Base-by-base conservation (phyloP, 2,113 vertebrate species). In the Emydura subglobosa region DNA sequence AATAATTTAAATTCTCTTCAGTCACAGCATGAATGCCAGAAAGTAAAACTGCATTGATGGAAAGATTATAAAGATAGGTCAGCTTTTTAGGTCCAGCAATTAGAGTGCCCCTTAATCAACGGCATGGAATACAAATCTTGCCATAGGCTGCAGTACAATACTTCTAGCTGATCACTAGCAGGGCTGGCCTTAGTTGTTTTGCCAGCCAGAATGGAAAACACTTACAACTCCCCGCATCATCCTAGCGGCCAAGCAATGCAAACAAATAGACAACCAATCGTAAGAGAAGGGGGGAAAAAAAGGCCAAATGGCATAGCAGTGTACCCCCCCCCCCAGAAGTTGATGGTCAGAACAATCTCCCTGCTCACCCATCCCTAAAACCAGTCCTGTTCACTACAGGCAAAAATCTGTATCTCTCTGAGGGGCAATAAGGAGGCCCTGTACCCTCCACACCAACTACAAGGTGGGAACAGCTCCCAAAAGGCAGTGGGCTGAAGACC, bases 11-110 rank as follows among this genome's bases (percentile, higher is more conserved):
- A 65, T 92, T 82, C 50, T 88, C 88, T 87, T 83, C 42, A 94
- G 51, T n/a, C 49, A 84, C 10, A 27, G 39, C 34, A 72, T 83
- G 90, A 82, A 78, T 86, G n/a, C 81, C 82, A 94, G 85, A 86
- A 89, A 89, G 29, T 68, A 94, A 92, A 94, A 86, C 59, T 55
- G 90, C 7, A 83, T 49, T 68, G 51, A 91, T 25, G 27, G 92
- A 90, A 91, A 22, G 55, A 4, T 42, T 80, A 82, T 80, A 50
- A 80, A 11, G 14, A 83, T 24, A 93, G 39, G 25, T 57, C 74
- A 92, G 87, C 78, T 17, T 76, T 93, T 94, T 50, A 87, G 81
- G 50, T 19, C 47, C 83, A 49, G 61, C 0, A 86, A 74, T 6
- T 50, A 86, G 91, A 87, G 49, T 19, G 91, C 19, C 61, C 61